Evolutionary conservation across 2,888 invertebrate species (phyloP).

Genomic region (Chydorus sphaericus): DNA sequence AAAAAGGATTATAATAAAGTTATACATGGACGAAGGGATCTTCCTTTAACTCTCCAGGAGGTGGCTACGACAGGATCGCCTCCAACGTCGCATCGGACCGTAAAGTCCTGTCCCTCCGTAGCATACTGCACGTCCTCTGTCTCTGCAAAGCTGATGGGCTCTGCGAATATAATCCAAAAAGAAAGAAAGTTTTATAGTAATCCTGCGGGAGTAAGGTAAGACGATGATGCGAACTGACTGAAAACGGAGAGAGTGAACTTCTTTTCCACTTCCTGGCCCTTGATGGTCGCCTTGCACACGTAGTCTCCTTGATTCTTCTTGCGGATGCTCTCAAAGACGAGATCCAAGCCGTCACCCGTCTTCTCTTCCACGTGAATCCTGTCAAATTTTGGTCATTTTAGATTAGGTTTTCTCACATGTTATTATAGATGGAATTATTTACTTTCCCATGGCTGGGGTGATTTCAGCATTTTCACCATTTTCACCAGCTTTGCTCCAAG

Average conservation of each 20-base stretch:
- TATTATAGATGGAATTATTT: no score
- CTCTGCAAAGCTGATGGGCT: slow-evolving; percentile 40
- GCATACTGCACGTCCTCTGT: slow-evolving; percentile 36
- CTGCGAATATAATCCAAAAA: slow-evolving; percentile 26
- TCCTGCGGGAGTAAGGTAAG: not conserved
- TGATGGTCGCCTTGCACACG: slow-evolving; percentile 30
- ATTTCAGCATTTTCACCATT: no score
- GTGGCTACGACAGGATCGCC: slow-evolving; percentile 29
- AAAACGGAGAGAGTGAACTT: slow-evolving; percentile 24
- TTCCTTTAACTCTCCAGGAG: slow-evolving; percentile 34
- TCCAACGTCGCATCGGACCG: slow-evolving; percentile 26
- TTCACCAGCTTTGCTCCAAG: slow-evolving; percentile 18
- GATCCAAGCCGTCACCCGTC: slow-evolving; percentile 27
- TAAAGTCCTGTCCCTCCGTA: slow-evolving; percentile 33
- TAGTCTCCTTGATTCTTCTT: slow-evolving; percentile 36
- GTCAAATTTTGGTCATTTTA: slow-evolving; percentile 4
- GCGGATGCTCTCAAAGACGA: slow-evolving; percentile 34
- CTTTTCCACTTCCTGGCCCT: slow-evolving; percentile 21
- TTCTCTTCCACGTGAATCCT: slow-evolving; percentile 20
- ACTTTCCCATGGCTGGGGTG: slow-evolving; percentile 18
- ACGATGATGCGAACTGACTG: slow-evolving; percentile 21
- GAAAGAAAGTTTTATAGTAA: not conserved
- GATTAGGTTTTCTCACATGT: no score
- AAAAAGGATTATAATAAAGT: not conserved
- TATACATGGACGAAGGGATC: slow-evolving; percentile 11